phyloP scores from a whole-genome alignment of 2,888 invertebrate genomes.

The Mesochorus sp. region DNA sequence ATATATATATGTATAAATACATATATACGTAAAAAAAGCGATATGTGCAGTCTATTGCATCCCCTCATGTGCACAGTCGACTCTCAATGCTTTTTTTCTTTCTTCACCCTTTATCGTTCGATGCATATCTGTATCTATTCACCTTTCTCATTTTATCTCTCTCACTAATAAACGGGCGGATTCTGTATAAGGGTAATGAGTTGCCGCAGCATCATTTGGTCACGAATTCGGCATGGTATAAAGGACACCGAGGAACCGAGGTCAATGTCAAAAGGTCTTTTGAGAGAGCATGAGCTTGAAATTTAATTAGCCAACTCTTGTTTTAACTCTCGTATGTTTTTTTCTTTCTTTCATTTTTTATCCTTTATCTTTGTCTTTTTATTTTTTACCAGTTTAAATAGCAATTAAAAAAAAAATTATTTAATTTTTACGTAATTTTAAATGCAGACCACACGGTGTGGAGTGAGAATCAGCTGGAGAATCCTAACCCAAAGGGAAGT shows the following conservation, averaged over 20 bases:
- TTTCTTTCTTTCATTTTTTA: not conserved
- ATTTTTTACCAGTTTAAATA: not conserved
- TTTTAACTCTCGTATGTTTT: too few species aligned
- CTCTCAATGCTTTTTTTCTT: constrained; percentile 36
- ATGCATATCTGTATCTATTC: constrained; percentile 8
- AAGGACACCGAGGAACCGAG: not conserved
- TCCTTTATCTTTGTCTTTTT: too few species aligned
- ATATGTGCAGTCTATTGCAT: constrained; percentile 13
- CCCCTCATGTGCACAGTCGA: constrained; percentile 35
- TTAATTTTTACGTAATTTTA: too few species aligned
- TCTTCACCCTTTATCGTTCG: constrained; percentile 25
- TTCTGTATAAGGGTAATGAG: constrained; percentile 32
- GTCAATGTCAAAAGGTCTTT: constrained; percentile 17
- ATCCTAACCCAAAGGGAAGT: constrained; percentile 42
- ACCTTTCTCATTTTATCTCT: not conserved
- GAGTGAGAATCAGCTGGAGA: not conserved
- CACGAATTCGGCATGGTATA: constrained; percentile 14
- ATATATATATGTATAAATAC: not conserved
- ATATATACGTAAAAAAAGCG: not conserved
- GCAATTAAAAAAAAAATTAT: too few species aligned
- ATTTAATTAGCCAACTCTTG: constrained; percentile 30
- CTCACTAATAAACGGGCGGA: constrained; percentile 11
- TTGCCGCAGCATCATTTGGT: not conserved
- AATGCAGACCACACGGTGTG: too few species aligned
- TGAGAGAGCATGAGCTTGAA: constrained; percentile 2